phyloP scores from a whole-genome alignment of 2,797 vertebrate species.

The Pangasius larnaudii region DNA sequence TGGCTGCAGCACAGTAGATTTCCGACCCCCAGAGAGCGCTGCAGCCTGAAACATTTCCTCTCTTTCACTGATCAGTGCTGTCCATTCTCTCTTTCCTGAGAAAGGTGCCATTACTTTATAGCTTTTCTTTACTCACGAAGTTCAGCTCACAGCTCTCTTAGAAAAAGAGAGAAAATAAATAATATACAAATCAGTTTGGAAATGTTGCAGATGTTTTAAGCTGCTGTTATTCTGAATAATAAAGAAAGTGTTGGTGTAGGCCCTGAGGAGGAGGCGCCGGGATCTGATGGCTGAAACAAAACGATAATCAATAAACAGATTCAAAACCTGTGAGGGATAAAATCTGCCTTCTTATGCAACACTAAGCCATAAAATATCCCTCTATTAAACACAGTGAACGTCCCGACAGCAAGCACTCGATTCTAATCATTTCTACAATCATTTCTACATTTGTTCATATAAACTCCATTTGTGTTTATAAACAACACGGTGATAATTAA shows the following conservation, averaged over 20 bases:
- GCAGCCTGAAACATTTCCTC: neutral
- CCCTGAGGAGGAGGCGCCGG: neutral
- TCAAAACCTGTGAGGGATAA: neutral
- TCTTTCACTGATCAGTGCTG: neutral
- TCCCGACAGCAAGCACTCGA: neutral
- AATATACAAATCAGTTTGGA: neutral
- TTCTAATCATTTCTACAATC: neutral
- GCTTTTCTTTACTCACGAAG: neutral
- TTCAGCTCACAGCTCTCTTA: neutral
- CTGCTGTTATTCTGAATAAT: neutral
- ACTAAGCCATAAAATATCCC: no score
- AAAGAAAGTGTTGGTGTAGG: neutral
- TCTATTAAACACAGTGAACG: neutral
- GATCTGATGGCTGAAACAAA: neutral
- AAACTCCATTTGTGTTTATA: neutral
- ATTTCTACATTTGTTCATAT: neutral
- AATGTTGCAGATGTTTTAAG: neutral
- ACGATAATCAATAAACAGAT: neutral
- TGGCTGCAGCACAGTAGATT: neutral
- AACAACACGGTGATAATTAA: neutral
- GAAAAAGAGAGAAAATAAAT: neutral
- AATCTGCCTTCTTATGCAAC: neutral
- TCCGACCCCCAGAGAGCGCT: constrained; percentile 3
- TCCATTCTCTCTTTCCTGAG: neutral
- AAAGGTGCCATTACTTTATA: neutral